Percentiles rank a stretch among this genome's conserved stretches.
These are phyloP conservation scores for Catamblyrhynchus diadema DNA, from an alignment of 2,797 vertebrate genomes.

Conservation along the genomic window DNA sequence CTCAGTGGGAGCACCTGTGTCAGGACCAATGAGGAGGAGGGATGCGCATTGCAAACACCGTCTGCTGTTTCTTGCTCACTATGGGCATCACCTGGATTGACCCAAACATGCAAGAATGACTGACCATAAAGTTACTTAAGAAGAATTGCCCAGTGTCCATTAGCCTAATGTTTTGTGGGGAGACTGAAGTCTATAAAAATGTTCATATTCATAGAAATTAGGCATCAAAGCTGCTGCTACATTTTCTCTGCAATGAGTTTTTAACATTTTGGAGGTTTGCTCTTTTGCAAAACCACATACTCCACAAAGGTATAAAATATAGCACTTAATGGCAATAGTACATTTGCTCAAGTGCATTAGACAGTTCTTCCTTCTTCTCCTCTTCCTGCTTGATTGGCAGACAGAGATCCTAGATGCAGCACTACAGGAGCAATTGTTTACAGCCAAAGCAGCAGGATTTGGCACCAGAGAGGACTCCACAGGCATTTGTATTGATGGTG, in stretches of 20 bases:
- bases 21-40: conserved; percentile 51
- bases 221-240: background rate
- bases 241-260: background rate
- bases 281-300: conserved; percentile 12
- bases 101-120: conserved; percentile 3
- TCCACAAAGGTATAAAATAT: conserved; percentile 7
- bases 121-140: background rate
- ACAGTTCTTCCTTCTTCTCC: background rate
- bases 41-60: conserved; percentile 24
- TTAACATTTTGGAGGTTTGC: conserved; percentile 29
- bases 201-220: conserved; percentile 34
- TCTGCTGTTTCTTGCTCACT: conserved; percentile 47
- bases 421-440: conserved; percentile 26
- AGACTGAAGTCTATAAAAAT: conserved; percentile 36
- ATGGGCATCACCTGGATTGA: conserved; percentile 16
- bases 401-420: conserved; percentile 43
- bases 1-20: conserved; percentile 52
- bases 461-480: conserved; percentile 68
- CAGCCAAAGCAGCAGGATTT: conserved; percentile 57
- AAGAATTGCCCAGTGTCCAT: conserved; percentile 7
- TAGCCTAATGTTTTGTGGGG: conserved; percentile 24
- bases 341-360: conserved; percentile 30
- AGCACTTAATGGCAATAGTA: conserved; percentile 5
- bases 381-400: conserved; percentile 55
- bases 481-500: conserved; percentile 67